Percentiles rank a stretch among this genome's conserved stretches.
phyloP scores from a whole-genome alignment of 1,140 invertebrate genomes.

The Glossosoma conforme region DNA sequence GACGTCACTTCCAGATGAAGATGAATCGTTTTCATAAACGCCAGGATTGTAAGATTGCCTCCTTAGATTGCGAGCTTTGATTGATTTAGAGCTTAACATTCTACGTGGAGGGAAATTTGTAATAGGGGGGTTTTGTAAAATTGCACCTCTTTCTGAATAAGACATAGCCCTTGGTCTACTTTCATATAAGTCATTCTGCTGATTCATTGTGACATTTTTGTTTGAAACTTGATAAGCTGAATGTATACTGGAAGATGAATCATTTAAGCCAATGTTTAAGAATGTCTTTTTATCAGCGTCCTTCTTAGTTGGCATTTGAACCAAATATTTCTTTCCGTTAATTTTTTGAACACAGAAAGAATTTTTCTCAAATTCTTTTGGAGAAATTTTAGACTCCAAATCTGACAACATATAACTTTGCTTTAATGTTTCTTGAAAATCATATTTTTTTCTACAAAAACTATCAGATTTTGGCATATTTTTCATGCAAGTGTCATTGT shows the following conservation, averaged over 20 bases:
- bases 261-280: conserved; percentile 7
- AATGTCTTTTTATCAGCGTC: conserved; percentile 9
- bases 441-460: conserved; percentile 16
- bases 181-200: conserved; percentile 7
- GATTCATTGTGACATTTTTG: conserved; percentile 1
- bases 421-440: not conserved
- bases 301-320: conserved; percentile 7
- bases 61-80: conserved; percentile 48
- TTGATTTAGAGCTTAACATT: conserved; percentile 27
- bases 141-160: conserved; percentile 29
- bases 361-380: conserved; percentile 3
- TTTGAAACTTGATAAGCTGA: conserved; percentile 16
- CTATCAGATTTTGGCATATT: conserved; percentile 16
- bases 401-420: too few species aligned
- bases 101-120: conserved; percentile 12
- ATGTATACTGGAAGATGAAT: conserved; percentile 20
- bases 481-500: conserved; percentile 6
- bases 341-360: conserved; percentile 10
- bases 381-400: conserved; percentile 10
- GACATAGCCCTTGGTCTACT: conserved; percentile 15
- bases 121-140: conserved; percentile 30
- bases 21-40: conserved; percentile 42
- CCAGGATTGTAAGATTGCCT: conserved; percentile 53
- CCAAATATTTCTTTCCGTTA: conserved; percentile 16
- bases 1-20: conserved; percentile 37